Percentiles rank a stretch among this genome's conserved stretches.
phyloP scores from a whole-genome alignment of 2,888 invertebrate genomes.

The Nemoura dubitans region DNA sequence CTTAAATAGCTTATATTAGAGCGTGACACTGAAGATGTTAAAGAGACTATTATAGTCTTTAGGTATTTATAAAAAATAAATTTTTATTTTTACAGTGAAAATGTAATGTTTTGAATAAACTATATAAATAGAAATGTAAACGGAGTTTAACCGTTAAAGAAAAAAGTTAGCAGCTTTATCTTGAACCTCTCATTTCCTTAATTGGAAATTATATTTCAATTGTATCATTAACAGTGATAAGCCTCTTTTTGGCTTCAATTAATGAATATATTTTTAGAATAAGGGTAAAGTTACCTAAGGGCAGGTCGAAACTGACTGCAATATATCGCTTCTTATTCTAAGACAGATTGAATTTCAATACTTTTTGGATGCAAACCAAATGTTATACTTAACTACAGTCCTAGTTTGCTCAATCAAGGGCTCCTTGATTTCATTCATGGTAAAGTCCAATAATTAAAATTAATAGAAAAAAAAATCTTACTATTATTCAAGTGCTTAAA shows the following conservation, averaged over 20 bases:
- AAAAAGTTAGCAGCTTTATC: conserved; percentile 71
- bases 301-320: conserved; percentile 67
- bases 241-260: conserved; percentile 71
- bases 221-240: conserved; percentile 73
- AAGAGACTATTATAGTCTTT: conserved; percentile 55
- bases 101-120: conserved; percentile 73
- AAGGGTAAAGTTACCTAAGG: conserved; percentile 54
- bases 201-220: conserved; percentile 67
- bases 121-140: conserved; percentile 69
- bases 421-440: conserved; percentile 69
- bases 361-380: conserved; percentile 64
- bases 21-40: conserved; percentile 63
- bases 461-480: conserved; percentile 60
- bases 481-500: conserved; percentile 55
- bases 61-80: conserved; percentile 56
- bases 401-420: conserved; percentile 65
- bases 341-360: conserved; percentile 59
- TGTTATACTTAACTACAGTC: conserved; percentile 63
- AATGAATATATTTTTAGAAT: conserved; percentile 59
- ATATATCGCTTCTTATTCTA: conserved; percentile 62
- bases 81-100: conserved; percentile 71
- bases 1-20: conserved; percentile 57
- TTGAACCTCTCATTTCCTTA: conserved; percentile 67
- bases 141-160: conserved; percentile 61
- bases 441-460: conserved; percentile 66